These are phyloP conservation scores for Caenorhabditis auriculariae DNA, from an alignment of 2,888 invertebrate genomes.

Conservation along the genomic window DNA sequence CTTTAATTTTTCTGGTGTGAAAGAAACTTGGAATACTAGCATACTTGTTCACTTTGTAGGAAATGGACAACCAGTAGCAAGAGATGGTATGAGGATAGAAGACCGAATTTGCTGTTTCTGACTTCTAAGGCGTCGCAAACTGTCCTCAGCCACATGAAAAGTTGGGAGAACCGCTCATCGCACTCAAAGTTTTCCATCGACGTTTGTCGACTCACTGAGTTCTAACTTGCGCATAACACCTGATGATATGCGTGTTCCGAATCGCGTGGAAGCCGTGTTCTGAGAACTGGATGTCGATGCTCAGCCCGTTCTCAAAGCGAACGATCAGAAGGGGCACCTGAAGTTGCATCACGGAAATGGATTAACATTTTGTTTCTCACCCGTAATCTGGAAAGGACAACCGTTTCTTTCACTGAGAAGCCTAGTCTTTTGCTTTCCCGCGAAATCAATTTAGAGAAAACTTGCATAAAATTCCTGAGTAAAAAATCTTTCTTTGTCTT, in stretches of 20 bases:
- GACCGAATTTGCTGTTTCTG: constrained; percentile 43
- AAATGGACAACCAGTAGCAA: constrained; percentile 52
- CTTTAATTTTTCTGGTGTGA: constrained; percentile 2
- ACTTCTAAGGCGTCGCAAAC: constrained; percentile 37
- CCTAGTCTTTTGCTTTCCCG: constrained; percentile 26
- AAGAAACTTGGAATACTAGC: constrained; percentile 1
- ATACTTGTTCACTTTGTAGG: constrained; percentile 49
- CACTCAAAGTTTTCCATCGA: too few species aligned
- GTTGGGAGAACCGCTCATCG: constrained; percentile 38
- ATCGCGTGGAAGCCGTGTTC: constrained; percentile 33
- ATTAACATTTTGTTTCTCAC: not conserved
- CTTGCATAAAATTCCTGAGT: constrained; percentile 25
- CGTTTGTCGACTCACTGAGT: too few species aligned
- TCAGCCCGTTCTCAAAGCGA: constrained; percentile 27
- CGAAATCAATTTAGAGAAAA: constrained; percentile 15
- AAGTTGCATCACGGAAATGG: not conserved
- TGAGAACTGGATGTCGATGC: constrained; percentile 49
- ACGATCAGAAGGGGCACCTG: constrained; percentile 41
- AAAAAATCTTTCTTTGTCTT: not conserved
- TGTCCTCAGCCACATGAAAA: constrained; percentile 43
- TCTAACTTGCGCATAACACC: too few species aligned
- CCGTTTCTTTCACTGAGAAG: constrained; percentile 17
- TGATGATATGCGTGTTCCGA: constrained; percentile 47
- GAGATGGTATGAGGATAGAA: constrained; percentile 55
- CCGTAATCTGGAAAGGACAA: constrained; percentile 16